Percentiles rank a stretch among this genome's conserved stretches.
Evolutionary conservation across 2,888 invertebrate genomes (phyloP).

Genomic region (Ametastegia equiseti): DNA sequence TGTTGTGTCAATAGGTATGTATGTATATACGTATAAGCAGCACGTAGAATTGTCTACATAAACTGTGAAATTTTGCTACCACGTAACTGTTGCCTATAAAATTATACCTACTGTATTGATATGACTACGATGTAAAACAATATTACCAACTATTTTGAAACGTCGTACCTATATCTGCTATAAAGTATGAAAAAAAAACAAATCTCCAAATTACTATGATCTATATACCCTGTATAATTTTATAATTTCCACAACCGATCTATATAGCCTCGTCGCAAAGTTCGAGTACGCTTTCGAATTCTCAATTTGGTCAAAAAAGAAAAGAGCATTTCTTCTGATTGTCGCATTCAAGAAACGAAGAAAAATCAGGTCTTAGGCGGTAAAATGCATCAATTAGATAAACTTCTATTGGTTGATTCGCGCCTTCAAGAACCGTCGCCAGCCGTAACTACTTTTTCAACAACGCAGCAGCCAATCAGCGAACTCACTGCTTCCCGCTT

Average conservation of each 20-base stretch:
- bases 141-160: conserved; percentile 41
- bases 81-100: conserved; percentile 46
- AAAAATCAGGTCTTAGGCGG: background rate
- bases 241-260: conserved; percentile 14
- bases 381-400: background rate
- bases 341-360: too few relatives aligned
- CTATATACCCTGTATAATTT: conserved; percentile 19
- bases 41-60: conserved; percentile 47
- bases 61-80: conserved; percentile 47
- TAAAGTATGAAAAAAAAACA: conserved; percentile 43
- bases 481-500: too few relatives aligned
- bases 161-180: conserved; percentile 40
- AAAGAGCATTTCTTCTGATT: too few relatives aligned
- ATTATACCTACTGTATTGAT: conserved; percentile 20
- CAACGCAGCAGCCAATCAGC: too few relatives aligned
- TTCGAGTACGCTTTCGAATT: too few relatives aligned
- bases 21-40: conserved; percentile 44
- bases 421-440: too few relatives aligned
- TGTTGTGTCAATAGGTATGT: conserved; percentile 43
- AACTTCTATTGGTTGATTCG: background rate
- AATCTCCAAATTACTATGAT: background rate
- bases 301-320: too few relatives aligned
- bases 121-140: conserved; percentile 40
- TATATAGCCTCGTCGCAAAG: background rate
- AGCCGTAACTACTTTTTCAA: too few relatives aligned